phyloP scores from a whole-genome alignment of 2,113 vertebrate genomes.

The Eira barbara region DNA sequence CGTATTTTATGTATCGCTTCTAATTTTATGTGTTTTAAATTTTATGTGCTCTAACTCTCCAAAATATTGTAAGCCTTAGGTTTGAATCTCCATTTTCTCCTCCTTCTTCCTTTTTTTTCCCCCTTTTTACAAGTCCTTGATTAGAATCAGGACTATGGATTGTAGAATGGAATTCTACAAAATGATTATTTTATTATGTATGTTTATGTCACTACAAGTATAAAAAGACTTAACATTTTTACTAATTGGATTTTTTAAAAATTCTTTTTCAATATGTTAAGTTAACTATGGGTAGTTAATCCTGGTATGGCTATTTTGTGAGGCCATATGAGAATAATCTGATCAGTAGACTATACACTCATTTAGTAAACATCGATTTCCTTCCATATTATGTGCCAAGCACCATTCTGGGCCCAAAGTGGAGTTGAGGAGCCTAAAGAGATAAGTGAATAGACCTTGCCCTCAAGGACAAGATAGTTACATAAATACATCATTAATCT shows the following conservation, averaged over 20 bases:
- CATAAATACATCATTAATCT: background rate
- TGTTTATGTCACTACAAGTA: background rate
- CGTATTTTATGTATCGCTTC: background rate
- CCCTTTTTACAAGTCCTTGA: background rate
- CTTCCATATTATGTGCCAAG: background rate
- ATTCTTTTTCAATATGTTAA: background rate
- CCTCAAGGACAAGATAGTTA: background rate
- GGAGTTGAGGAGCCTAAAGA: background rate
- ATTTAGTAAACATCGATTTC: background rate
- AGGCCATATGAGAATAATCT: background rate
- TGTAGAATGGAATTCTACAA: background rate
- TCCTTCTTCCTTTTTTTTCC: accelerated
- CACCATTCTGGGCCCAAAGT: background rate
- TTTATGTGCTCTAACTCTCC: background rate
- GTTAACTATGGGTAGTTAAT: background rate
- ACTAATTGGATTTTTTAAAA: background rate
- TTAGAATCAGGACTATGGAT: background rate
- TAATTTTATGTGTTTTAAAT: background rate
- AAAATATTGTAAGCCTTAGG: background rate
- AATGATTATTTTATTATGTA: background rate
- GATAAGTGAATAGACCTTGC: background rate
- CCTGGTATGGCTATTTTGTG: background rate
- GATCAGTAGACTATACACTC: too few species aligned
- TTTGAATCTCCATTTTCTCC: background rate
- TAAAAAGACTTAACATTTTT: background rate